These are phyloP conservation scores for Syrista parreyssii DNA, from an alignment of 2,888 invertebrate genomes.

Conservation along the genomic window DNA sequence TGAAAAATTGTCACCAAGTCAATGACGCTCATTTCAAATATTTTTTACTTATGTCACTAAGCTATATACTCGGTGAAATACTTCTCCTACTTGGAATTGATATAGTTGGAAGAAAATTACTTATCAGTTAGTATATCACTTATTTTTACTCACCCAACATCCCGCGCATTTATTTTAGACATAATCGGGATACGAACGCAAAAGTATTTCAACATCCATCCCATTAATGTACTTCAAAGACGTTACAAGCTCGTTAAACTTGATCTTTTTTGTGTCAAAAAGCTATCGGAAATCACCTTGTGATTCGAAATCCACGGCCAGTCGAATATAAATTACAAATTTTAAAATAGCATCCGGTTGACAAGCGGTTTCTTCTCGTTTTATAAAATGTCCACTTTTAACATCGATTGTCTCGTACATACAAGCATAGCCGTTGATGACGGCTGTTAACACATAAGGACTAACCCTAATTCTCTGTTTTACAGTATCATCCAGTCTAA, in stretches of 20 bases:
- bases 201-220: not conserved
- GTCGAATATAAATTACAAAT: not conserved
- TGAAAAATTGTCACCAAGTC: slow-evolving; percentile 38
- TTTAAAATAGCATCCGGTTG: not conserved
- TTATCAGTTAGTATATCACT: not conserved
- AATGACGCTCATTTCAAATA: slow-evolving; percentile 36
- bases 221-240: not conserved
- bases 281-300: not conserved
- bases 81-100: slow-evolving; percentile 43
- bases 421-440: not conserved
- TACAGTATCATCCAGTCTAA: slow-evolving; percentile 39
- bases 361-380: not conserved
- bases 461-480: slow-evolving; percentile 8
- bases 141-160: not conserved
- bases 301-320: not conserved
- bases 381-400: not conserved
- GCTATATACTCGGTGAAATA: slow-evolving; percentile 44
- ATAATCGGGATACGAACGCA: not conserved
- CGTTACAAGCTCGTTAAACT: not conserved
- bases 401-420: not conserved
- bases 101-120: slow-evolving; percentile 36
- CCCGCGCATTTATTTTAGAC: not conserved
- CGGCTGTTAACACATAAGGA: not conserved
- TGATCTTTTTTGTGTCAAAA: not conserved
- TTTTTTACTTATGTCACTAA: slow-evolving; percentile 37